Conservation (phyloP, 1,140 invertebrate genomes). For the Drosophila bipectinata region DNA sequence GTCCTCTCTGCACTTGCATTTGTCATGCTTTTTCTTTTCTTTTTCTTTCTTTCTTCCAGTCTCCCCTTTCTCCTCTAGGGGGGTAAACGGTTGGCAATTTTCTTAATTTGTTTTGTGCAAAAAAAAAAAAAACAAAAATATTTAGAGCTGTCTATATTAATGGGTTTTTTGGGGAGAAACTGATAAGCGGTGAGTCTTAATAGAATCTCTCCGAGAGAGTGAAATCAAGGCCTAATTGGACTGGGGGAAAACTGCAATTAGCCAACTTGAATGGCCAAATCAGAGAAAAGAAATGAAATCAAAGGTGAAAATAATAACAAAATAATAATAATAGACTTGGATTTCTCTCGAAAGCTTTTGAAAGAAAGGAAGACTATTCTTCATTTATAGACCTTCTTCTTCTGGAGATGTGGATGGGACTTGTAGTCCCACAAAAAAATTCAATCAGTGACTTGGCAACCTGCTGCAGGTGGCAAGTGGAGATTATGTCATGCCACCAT, state of each 20-base stretch:
- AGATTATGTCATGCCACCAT: conserved; percentile 36
- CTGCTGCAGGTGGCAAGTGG: conserved; percentile 30
- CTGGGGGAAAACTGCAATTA: conserved; percentile 16
- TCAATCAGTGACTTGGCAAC: conserved; percentile 33
- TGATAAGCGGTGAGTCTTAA: conserved; percentile 14
- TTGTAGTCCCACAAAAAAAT: conserved; percentile 24
- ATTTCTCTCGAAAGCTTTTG: too few relatives aligned
- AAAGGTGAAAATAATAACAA: neutral
- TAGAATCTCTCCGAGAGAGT: conserved; percentile 14
- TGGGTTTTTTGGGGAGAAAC: conserved; percentile 28
- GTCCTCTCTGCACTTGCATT: conserved; percentile 53
- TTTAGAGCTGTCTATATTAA: conserved; percentile 36
- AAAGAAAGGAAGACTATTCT: too few relatives aligned
- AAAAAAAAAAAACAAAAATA: conserved; percentile 17
- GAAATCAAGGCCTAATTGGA: conserved; percentile 9
- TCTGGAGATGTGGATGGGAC: conserved; percentile 23
- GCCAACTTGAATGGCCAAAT: neutral
- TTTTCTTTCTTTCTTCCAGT: too few relatives aligned
- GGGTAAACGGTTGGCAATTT: conserved; percentile 63
- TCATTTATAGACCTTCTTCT: conserved; percentile 8
- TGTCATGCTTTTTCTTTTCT: conserved; percentile 66
- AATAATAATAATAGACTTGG: too few relatives aligned
- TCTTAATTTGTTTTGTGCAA: conserved; percentile 34
- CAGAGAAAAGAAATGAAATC: conserved; percentile 6
- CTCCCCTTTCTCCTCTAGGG: neutral